phyloP scores from a whole-genome alignment of 2,888 invertebrate species.

The Cyclophora albipunctata region DNA sequence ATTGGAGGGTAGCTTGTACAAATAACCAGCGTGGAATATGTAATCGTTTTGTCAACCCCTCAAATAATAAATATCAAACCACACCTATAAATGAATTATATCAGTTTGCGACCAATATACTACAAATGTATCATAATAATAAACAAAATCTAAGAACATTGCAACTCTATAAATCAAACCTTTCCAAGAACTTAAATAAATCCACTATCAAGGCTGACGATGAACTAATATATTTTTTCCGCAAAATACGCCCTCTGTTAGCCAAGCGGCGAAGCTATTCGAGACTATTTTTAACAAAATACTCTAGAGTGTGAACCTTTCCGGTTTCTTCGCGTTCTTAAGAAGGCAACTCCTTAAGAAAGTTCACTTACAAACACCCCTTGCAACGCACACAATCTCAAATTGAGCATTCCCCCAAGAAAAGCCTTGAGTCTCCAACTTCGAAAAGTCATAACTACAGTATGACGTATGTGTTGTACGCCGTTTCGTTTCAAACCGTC shows the following conservation, averaged over 20 bases:
- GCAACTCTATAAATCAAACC: too few relatives aligned
- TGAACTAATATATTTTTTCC: too few relatives aligned
- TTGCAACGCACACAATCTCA: slow-evolving; percentile 38
- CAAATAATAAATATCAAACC: too few relatives aligned
- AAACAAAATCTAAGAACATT: too few relatives aligned
- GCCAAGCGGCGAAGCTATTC: slow-evolving; percentile 36
- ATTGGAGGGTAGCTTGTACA: slow-evolving; percentile 8
- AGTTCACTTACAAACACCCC: slow-evolving; percentile 43
- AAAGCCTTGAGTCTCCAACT: slow-evolving; percentile 15
- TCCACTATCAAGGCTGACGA: too few relatives aligned
- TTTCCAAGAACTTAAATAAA: too few relatives aligned
- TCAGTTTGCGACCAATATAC: too few relatives aligned
- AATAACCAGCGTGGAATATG: too few relatives aligned
- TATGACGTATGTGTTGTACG: slow-evolving; percentile 2
- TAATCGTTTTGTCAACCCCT: too few relatives aligned
- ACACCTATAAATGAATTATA: too few relatives aligned
- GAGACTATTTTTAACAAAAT: slow-evolving; percentile 63
- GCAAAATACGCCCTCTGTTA: slow-evolving; percentile 54
- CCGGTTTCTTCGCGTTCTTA: slow-evolving; percentile 70
- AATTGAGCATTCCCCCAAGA: slow-evolving; percentile 25
- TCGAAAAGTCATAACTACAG: slow-evolving; percentile 29
- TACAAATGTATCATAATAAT: too few relatives aligned
- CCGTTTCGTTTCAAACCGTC: slow-evolving; percentile 12
- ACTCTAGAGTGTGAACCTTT: slow-evolving; percentile 66
- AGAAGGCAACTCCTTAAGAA: slow-evolving; percentile 67